A percentile compares a stretch with the other conserved stretches of the same genome.
phyloP scores from a whole-genome alignment of 2,113 vertebrate species.

The Ochotona curzoniae region DNA sequence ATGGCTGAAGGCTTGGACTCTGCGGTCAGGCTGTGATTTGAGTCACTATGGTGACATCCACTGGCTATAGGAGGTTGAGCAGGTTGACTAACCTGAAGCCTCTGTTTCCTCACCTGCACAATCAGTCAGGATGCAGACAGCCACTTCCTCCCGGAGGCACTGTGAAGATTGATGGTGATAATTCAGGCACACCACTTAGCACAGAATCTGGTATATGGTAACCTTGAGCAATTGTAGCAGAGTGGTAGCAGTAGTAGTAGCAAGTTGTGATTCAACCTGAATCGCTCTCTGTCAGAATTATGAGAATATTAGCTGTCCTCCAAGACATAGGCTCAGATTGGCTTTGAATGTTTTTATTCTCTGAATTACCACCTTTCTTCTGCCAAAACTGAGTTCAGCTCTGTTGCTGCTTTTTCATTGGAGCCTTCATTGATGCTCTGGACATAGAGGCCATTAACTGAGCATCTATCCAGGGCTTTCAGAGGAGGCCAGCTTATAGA shows the following conservation, averaged over 20 bases:
- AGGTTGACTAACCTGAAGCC: not conserved
- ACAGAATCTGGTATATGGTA: not conserved
- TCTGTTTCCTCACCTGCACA: not conserved
- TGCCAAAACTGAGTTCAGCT: not conserved
- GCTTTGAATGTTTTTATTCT: not conserved
- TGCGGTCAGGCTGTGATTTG: not conserved
- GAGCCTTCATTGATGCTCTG: not conserved
- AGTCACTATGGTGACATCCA: not conserved
- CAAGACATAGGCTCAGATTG: not conserved
- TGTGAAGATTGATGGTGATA: not conserved
- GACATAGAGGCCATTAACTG: not conserved
- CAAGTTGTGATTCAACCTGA: not conserved
- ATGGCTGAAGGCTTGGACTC: not conserved
- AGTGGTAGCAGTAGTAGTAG: not conserved
- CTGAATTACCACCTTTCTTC: constrained; percentile 49
- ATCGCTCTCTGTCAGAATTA: not conserved
- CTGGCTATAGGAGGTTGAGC: not conserved
- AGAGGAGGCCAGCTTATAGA: not conserved
- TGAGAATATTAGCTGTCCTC: constrained; percentile 6
- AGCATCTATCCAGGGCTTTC: not conserved
- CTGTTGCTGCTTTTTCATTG: not conserved
- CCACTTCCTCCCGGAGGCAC: not conserved
- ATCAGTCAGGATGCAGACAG: not conserved
- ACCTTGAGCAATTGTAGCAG: not conserved
- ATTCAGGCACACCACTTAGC: not conserved